These are phyloP conservation scores for Burhinus bistriatus DNA, from an alignment of 2,113 vertebrate genomes.

Conservation along the genomic window DNA sequence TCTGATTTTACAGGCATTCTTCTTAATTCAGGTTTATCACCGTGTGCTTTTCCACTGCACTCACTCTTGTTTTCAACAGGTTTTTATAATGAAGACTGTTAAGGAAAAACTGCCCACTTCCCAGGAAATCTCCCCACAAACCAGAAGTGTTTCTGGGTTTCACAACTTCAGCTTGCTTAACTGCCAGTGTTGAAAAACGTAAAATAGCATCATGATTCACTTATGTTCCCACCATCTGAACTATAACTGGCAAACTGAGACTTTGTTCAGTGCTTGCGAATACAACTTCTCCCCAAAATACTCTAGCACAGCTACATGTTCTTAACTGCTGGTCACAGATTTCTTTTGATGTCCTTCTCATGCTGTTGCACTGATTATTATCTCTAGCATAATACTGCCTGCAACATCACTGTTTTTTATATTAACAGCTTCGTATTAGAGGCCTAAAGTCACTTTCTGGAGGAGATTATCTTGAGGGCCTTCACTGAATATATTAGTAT, in stretches of 20 bases:
- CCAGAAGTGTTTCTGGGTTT: neutral
- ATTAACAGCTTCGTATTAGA: neutral
- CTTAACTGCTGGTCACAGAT: neutral
- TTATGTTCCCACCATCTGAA: neutral
- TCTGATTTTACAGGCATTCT: neutral
- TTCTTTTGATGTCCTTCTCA: neutral
- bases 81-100: neutral
- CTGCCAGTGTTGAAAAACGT: neutral
- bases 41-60: neutral
- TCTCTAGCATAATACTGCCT: neutral
- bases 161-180: neutral
- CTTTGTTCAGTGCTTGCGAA: neutral
- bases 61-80: neutral
- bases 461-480: neutral
- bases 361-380: neutral
- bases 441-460: neutral
- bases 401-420: neutral
- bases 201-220: neutral
- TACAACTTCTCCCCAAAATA: neutral
- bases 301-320: neutral
- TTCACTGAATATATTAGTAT: neutral
- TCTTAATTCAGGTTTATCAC: neutral
- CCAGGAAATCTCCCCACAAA: neutral
- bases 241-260: neutral
- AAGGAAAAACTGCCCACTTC: neutral